Percentiles rank a stretch among this genome's conserved stretches.
Evolutionary conservation across 2,113 vertebrate genomes (phyloP).

Genomic region (Isurus oxyrinchus): DNA sequence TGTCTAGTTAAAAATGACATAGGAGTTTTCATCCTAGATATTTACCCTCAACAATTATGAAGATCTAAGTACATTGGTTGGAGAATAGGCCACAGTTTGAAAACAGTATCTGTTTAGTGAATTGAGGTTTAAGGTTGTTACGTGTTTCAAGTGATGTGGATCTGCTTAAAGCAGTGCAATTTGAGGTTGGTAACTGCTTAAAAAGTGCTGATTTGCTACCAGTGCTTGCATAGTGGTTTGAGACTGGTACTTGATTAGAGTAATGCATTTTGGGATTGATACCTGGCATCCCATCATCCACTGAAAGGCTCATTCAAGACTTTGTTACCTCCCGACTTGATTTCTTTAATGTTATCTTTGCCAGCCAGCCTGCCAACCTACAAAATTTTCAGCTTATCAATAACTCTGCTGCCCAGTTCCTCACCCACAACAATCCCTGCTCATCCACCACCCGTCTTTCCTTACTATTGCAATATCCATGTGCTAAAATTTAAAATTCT

Average conservation of each 20-base stretch:
- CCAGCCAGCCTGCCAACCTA: not conserved
- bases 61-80: not conserved
- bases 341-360: not conserved
- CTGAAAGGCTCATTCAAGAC: not conserved
- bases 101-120: not conserved
- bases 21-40: not conserved
- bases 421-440: not conserved
- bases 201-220: not conserved
- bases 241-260: not conserved
- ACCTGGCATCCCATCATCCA: not conserved
- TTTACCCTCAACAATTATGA: not conserved
- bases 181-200: not conserved
- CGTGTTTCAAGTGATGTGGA: not conserved
- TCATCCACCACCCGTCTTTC: not conserved
- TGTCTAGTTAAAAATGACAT: not conserved
- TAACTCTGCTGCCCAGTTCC: not conserved
- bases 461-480: not conserved
- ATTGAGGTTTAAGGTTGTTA: not conserved
- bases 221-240: not conserved
- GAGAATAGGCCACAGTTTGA: not conserved
- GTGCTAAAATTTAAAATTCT: not conserved
- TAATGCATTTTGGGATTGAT: not conserved
- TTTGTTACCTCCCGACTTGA: not conserved
- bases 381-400: not conserved
- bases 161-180: not conserved